Percentiles rank a stretch among this genome's conserved stretches.
phyloP scores from a whole-genome alignment of 2,797 vertebrate genomes.

The Amblyraja radiata region DNA sequence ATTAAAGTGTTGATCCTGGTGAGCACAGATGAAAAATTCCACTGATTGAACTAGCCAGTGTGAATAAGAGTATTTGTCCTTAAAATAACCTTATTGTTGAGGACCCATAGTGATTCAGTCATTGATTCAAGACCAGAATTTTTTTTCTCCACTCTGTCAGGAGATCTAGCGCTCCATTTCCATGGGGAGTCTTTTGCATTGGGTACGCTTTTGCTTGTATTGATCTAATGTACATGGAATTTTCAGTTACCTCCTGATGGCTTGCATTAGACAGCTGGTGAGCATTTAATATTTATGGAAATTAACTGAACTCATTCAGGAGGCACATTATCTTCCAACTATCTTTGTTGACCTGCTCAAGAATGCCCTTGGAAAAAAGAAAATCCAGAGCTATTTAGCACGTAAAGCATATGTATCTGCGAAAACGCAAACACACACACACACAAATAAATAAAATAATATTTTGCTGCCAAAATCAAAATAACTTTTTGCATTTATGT shows the following conservation, averaged over 20 bases:
- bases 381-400: not conserved
- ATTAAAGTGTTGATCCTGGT: not conserved
- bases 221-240: not conserved
- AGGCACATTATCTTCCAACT: not conserved
- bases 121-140: not conserved
- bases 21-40: constrained; percentile 7
- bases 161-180: not conserved
- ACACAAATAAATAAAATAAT: no score
- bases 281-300: not conserved
- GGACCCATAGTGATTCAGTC: not conserved
- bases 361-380: not conserved
- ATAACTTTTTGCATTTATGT: no score
- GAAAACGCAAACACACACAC: no score
- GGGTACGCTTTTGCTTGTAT: not conserved
- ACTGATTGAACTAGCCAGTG: not conserved
- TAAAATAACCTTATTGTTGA: not conserved
- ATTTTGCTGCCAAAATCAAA: no score
- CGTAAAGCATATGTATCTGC: no score
- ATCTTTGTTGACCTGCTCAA: not conserved
- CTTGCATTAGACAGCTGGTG: not conserved
- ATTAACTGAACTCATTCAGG: not conserved
- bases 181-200: not conserved
- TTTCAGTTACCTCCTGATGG: not conserved
- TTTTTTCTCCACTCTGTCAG: not conserved
- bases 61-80: not conserved